These are phyloP conservation scores for Aviceda subcristata DNA, from an alignment of 2,113 vertebrate species.

Conservation along the genomic window DNA sequence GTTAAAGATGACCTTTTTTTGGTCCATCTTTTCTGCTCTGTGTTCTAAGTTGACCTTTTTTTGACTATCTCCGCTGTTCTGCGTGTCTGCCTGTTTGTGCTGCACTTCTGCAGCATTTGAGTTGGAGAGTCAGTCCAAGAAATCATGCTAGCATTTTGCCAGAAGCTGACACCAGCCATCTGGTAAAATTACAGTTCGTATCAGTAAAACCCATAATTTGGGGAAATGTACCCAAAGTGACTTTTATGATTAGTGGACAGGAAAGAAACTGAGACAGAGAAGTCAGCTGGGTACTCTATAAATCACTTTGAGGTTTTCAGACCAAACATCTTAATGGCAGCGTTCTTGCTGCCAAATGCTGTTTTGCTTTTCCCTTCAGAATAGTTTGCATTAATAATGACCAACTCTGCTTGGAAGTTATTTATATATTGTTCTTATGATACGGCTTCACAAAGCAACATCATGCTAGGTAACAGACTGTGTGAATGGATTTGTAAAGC, in stretches of 20 bases:
- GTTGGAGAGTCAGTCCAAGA: conserved; percentile 4
- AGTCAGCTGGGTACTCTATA: not conserved
- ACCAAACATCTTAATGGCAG: not conserved
- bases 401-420: not conserved
- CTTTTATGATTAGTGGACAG: conserved; percentile 36
- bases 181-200: conserved; percentile 8
- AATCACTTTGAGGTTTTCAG: conserved; percentile 52
- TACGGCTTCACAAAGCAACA: not conserved
- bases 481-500: not conserved
- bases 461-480: not conserved
- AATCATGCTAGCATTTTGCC: not conserved
- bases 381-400: conserved; percentile 59
- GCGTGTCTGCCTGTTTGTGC: not conserved
- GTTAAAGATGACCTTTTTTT: not conserved
- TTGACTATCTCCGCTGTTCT: not conserved
- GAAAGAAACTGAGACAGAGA: not conserved
- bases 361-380: conserved; percentile 31
- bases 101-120: not conserved
- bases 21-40: not conserved
- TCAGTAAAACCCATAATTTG: conserved; percentile 14
- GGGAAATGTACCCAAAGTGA: conserved; percentile 23
- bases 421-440: not conserved
- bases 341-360: conserved; percentile 28
- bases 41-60: not conserved
- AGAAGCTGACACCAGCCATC: conserved; percentile 25